Conservation (phyloP, 2,113 vertebrate genomes). For the Triplophysa dalaica region DNA sequence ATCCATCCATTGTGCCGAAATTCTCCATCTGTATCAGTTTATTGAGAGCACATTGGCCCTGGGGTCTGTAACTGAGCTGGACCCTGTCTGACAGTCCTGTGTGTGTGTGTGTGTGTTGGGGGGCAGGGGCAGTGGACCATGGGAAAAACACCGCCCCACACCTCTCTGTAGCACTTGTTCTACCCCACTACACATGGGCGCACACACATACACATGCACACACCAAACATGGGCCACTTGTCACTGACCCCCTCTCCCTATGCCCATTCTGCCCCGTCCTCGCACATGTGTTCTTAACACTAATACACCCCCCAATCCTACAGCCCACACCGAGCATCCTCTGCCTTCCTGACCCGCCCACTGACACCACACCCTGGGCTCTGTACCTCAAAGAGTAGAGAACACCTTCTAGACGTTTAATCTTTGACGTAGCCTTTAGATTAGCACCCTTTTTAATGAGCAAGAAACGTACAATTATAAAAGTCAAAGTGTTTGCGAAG, state of each 20-base stretch:
- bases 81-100: conserved; percentile 71
- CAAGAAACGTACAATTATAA: conserved; percentile 1
- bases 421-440: background rate
- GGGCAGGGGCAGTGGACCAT: conserved; percentile 71
- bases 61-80: conserved; percentile 81
- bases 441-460: background rate
- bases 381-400: background rate
- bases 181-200: conserved; percentile 67
- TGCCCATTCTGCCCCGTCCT: conserved; percentile 19
- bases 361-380: background rate
- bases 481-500: conserved; percentile 3
- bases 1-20: conserved; percentile 78
- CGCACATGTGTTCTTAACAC: conserved; percentile 28
- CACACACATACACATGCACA: conserved; percentile 38
- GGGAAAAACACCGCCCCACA: conserved; percentile 76
- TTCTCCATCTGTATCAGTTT: conserved; percentile 83
- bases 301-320: background rate
- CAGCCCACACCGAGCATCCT: background rate
- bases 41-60: conserved; percentile 77
- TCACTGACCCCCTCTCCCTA: conserved; percentile 72
- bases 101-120: conserved; percentile 47
- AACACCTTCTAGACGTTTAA: background rate
- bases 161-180: conserved; percentile 75
- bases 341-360: conserved; percentile 4
- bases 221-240: conserved; percentile 73